Evolutionary conservation across 1,140 invertebrate genomes (phyloP).

Genomic region (Drosophila athabasca): DNA sequence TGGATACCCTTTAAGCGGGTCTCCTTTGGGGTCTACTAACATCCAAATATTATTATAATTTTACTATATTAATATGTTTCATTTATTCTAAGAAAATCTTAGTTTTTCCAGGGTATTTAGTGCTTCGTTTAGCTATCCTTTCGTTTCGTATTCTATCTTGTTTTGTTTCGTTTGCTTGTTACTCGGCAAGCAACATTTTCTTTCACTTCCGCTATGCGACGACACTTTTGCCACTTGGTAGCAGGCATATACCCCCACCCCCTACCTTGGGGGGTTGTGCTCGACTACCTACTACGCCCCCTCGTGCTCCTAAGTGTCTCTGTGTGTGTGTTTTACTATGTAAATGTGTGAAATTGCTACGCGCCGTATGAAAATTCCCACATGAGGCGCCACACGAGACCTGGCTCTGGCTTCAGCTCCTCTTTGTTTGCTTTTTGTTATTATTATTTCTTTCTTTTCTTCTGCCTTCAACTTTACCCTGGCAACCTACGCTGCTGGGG

Average conservation of each 20-base stretch:
- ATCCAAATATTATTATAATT: no score
- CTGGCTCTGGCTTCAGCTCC: conserved; percentile 4
- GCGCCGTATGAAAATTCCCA: conserved; percentile 77
- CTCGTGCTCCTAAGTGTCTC: conserved; percentile 5
- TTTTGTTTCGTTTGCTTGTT: conserved; percentile 27
- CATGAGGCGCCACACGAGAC: conserved; percentile 59
- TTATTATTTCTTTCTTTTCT: conserved; percentile 66
- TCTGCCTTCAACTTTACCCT: conserved; percentile 57
- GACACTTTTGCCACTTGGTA: conserved; percentile 63
- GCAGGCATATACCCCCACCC: no score
- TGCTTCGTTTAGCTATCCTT: no score
- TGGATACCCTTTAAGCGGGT: not conserved
- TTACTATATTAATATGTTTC: no score
- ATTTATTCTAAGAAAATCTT: no score
- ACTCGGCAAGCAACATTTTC: conserved; percentile 57
- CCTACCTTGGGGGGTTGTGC: not conserved
- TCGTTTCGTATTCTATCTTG: not conserved
- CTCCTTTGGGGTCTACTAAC: no score
- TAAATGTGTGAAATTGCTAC: conserved; percentile 82
- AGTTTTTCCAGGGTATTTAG: no score
- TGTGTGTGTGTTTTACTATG: conserved; percentile 73
- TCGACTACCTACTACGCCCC: no score
- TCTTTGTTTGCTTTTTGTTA: conserved; percentile 75
- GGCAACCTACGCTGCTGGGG: no score
- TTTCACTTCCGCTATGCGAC: conserved; percentile 76